Percentiles rank a stretch among this genome's conserved stretches.
phyloP scores from a whole-genome alignment of 2,888 invertebrate genomes.

The Endotricha flammealis region DNA sequence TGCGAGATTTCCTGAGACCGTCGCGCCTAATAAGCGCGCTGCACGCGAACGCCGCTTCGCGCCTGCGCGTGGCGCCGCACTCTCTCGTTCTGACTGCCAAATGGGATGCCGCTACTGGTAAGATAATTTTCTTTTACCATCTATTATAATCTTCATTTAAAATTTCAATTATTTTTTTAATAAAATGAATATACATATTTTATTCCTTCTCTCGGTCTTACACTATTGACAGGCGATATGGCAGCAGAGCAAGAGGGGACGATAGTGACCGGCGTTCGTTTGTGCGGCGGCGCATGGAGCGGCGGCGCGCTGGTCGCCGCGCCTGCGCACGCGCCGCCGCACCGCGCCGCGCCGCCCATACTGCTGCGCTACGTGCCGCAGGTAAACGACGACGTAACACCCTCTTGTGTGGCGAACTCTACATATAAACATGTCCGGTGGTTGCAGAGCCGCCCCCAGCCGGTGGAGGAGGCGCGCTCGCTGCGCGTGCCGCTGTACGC shows the following conservation, averaged over 20 bases:
- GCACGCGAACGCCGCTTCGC: conserved; percentile 43
- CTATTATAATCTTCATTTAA: too few relatives aligned
- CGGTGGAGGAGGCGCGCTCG: conserved; percentile 10
- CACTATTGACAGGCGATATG: neutral
- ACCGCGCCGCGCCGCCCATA: conserved; percentile 50
- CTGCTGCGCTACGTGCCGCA: conserved; percentile 34
- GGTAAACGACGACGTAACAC: conserved; percentile 19
- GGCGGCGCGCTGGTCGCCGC: conserved; percentile 29
- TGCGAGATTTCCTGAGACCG: conserved; percentile 48
- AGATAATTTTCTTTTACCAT: too few relatives aligned
- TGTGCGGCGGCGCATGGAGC: conserved; percentile 47
- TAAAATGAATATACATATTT: too few relatives aligned
- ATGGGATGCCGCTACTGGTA: conserved; percentile 33
- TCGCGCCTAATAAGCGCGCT: conserved; percentile 46
- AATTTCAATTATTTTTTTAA: too few relatives aligned
- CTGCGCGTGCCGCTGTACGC: conserved; percentile 44
- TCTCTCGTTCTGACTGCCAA: conserved; percentile 30
- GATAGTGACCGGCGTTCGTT: conserved; percentile 38
- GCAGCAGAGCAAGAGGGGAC: conserved; percentile 17
- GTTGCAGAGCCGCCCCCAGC: neutral
- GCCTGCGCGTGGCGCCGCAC: conserved; percentile 26
- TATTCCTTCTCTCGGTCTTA: too few relatives aligned
- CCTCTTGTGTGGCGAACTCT: too few relatives aligned
- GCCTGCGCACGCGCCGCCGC: conserved; percentile 32
- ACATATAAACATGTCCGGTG: neutral